Evolutionary conservation across 1,140 invertebrate species (phyloP), one percentile per base, ranked within the genome.

Genomic region (Planococcus citri): DNA sequence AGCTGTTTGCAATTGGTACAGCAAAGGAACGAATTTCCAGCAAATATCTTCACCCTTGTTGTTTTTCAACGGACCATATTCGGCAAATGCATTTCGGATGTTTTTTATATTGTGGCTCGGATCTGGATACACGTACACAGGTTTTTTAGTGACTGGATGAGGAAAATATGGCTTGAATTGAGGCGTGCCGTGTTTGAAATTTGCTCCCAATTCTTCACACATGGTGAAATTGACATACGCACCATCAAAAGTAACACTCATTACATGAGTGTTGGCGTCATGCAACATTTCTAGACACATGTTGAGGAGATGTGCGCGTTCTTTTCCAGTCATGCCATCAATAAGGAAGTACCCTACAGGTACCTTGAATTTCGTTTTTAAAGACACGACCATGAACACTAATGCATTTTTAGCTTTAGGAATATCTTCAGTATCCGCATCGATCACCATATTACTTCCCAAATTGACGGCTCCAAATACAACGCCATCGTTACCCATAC

Each of bases 241-340:
- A 10, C 76, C 76, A 72, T 78, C 76, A 70, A 76, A 77, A 37
- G 76, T 77, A 14, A 77, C 1, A 1, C 75, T 74, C 22, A 72
- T 71, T 37, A 78, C 72, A 68, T 67, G 70, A 38, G 76, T 69
- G 20, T 72, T 72, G 24, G 71, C 68, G 21, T 73, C 72, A 71
- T 74, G 69, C 27, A 75, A 1, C 33, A 74, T 61, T 68, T 73
- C 71, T 33, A 76, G 33, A 69, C 72, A 74, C 24, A 71, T 70
- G 61, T 68, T 70, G 2, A 76, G 22, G 58, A 76, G 33, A 17
- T 72, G 70, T 64, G 73, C 74, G 29, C 24, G 58, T 70, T 27
- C 68, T 51, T 51, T 14, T 51, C 41, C 41, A 51, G 4, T 17
- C 2, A 51, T 4, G 2, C 41, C 41, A 3, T 4, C 41, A 20